Percentiles rank a stretch among this genome's conserved stretches.
Conservation (phyloP, 92 coral and sea anemone genomes). For the Pocillopora grandis region DNA sequence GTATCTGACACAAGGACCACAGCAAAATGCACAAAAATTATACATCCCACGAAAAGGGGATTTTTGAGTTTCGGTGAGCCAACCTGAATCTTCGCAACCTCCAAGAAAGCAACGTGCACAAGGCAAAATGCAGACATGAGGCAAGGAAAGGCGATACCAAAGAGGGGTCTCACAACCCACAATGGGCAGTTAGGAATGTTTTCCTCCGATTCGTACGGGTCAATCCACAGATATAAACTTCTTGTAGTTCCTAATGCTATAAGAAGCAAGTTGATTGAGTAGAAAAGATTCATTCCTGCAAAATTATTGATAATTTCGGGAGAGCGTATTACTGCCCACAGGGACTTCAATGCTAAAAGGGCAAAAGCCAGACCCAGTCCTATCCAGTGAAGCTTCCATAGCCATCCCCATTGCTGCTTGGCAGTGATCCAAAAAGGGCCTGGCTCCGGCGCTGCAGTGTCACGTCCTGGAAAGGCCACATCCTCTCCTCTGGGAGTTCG, state of each 20-base stretch:
- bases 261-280: slow-evolving; percentile 73
- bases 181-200: slow-evolving; percentile 55
- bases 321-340: slow-evolving; percentile 49
- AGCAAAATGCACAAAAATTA: slow-evolving; percentile 71
- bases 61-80: slow-evolving; percentile 58
- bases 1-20: slow-evolving; percentile 74
- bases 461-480: not conserved
- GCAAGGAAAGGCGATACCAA: slow-evolving; percentile 91
- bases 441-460: slow-evolving; percentile 72
- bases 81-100: slow-evolving; percentile 67
- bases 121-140: slow-evolving; percentile 83
- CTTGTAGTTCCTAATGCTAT: slow-evolving; percentile 68
- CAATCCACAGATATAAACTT: slow-evolving; percentile 70
- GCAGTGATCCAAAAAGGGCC: slow-evolving; percentile 89
- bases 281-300: slow-evolving; percentile 59
- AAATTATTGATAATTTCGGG: slow-evolving; percentile 35
- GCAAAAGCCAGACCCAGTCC: slow-evolving; percentile 77
- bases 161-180: slow-evolving; percentile 70
- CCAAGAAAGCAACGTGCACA: slow-evolving; percentile 84
- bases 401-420: slow-evolving; percentile 66
- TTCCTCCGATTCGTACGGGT: slow-evolving; percentile 78
- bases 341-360: slow-evolving; percentile 61
- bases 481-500: not conserved
- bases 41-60: slow-evolving; percentile 56
- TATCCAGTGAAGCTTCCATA: slow-evolving; percentile 82